Evolutionary conservation across 30 jellyfish, hydroid and myxozoan genomes (phyloP).

Genomic region (Mastigias papua): DNA sequence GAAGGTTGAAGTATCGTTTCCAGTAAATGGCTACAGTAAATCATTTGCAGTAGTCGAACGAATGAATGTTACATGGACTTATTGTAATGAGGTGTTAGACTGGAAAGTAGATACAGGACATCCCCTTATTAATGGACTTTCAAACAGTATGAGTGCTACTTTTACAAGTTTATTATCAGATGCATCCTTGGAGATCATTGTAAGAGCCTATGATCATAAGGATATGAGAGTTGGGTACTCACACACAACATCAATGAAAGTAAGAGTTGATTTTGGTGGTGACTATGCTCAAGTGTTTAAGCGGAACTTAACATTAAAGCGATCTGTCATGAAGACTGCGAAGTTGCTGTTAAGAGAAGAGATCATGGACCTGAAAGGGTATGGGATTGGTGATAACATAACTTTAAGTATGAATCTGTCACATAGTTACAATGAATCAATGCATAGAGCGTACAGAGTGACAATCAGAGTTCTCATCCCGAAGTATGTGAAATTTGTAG

Average conservation of each 20-base stretch:
- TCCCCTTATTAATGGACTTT: not conserved
- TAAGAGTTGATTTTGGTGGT: not conserved
- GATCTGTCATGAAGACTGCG: constrained; percentile 10
- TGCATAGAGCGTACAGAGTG: constrained; percentile 5
- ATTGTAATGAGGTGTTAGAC: not conserved
- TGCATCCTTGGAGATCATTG: constrained; percentile 27
- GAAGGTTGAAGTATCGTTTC: constrained; percentile 5
- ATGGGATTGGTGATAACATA: not conserved
- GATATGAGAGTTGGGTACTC: constrained; percentile 5
- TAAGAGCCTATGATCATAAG: constrained; percentile 34
- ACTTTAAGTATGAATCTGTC: not conserved
- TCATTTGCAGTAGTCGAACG: constrained; percentile 26
- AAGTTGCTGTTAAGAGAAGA: not conserved
- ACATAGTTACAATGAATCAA: not conserved
- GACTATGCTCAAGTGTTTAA: not conserved
- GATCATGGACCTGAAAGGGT: not conserved
- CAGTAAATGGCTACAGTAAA: not conserved
- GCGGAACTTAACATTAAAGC: not conserved
- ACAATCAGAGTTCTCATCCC: not conserved
- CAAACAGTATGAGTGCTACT: not conserved
- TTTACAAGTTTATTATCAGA: constrained; percentile 21
- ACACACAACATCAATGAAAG: not conserved
- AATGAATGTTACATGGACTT: not conserved
- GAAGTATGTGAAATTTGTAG: not conserved
- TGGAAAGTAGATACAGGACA: not conserved